Evolutionary conservation across 2,888 invertebrate species (phyloP).

Genomic region (Macropis europaea): DNA sequence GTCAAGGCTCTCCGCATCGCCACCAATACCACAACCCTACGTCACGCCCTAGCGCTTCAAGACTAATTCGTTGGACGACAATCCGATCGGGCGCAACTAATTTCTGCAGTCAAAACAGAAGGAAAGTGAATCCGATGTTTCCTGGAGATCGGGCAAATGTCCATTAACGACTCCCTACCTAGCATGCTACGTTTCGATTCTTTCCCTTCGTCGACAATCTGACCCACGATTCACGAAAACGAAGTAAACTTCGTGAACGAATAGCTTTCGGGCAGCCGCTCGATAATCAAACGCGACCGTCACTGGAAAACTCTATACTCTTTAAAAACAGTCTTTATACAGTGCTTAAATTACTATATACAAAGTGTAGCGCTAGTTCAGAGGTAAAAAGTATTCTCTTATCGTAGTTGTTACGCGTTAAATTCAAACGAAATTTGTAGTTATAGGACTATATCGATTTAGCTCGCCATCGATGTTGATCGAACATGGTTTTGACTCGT

Average conservation of each 20-base stretch:
- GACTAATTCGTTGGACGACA: too few species aligned
- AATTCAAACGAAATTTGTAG: conserved; percentile 43
- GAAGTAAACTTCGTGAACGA: not conserved
- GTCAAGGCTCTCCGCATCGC: too few species aligned
- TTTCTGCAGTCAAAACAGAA: not conserved
- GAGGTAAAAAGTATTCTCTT: conserved; percentile 68
- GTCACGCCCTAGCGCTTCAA: too few species aligned
- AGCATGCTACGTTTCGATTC: not conserved
- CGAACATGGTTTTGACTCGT: conserved; percentile 65
- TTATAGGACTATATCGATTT: conserved; percentile 42
- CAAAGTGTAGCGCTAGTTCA: conserved; percentile 71
- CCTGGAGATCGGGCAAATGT: too few species aligned
- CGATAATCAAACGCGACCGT: conserved; percentile 32
- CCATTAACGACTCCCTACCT: not conserved
- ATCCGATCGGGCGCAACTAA: conserved; percentile 4
- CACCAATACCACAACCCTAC: too few species aligned
- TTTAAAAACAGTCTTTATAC: conserved; percentile 77
- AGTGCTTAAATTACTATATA: conserved; percentile 78
- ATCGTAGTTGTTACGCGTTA: conserved; percentile 41
- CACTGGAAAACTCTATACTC: conserved; percentile 50
- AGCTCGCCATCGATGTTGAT: conserved; percentile 34
- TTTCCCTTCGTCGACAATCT: not conserved
- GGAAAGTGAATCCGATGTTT: too few species aligned
- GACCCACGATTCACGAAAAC: not conserved
- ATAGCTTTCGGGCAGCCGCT: not conserved